Base-by-base conservation (phyloP, 2,113 vertebrate species). In the Miniopterus natalensis region DNA sequence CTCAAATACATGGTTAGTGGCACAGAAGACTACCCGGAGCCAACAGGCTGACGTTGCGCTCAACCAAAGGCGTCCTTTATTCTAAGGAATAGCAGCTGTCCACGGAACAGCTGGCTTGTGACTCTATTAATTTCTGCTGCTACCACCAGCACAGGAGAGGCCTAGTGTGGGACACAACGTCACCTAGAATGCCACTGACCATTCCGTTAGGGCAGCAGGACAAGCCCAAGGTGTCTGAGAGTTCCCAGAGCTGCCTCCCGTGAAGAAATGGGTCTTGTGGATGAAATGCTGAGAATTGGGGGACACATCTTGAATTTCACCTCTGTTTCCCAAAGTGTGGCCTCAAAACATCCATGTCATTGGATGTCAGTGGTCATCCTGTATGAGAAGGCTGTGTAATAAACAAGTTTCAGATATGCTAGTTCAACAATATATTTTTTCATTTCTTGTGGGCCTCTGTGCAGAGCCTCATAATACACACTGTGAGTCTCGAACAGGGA, bases 131-230 rank as follows among this genome's bases (percentile, higher is more conserved):
- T 96, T 97, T 92, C 87, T 95, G 79, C 74, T 0, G 47, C 96
- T 92, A 84, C 96, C 86, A 23, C 96, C 93, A 95, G 94, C 97
- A 95, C 87, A 96, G 91, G 40, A 71, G 74, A 96, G 92, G 92
- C 96, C 59, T 92, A 95, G 94, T 78, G 84, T 42, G 79, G 94
- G 2, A 5, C 80, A 86, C 83, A 55, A 20, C 80, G 90, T 96
- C 97, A 97, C 95, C 96, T 98, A 97, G 94, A 90, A 88, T 96
- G 96, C 97, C 97, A 94, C 92, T 85, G 97, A 97, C 95, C 97
- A 63, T 86, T 97, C 95, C 96, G 96, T 90, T 92, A 94, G 17
- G 95, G 90, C 94, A 94, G 93, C 83, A 89, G 80, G 74, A 96
- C 95, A 88, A 94, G 89, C 92, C 95, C 90, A 95, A 97, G 95